phyloP scores from a whole-genome alignment of 2,113 vertebrate genomes.

The Entosphenus tridentatus region DNA sequence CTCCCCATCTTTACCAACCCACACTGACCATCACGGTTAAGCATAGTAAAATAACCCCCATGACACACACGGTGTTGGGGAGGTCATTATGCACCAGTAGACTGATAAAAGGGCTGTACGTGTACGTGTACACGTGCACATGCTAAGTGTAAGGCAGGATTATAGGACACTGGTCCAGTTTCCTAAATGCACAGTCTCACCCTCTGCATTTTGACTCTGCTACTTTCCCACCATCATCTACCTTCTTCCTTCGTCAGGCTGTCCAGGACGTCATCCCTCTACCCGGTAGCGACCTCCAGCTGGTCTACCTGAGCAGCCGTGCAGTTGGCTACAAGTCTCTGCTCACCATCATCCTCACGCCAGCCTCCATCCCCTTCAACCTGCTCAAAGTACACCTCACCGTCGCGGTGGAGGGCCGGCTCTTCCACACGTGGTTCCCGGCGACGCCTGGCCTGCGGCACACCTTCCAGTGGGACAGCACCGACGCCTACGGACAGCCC shows the following conservation, averaged over 20 bases:
- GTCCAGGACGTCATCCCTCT: constrained; percentile 63
- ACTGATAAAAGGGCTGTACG: too few relatives aligned
- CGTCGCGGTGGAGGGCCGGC: constrained; percentile 79
- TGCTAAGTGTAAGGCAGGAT: too few relatives aligned
- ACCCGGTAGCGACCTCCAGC: constrained; percentile 53
- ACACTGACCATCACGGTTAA: too few relatives aligned
- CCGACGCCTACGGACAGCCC: constrained; percentile 90
- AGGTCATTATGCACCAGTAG: too few relatives aligned
- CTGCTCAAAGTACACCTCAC: constrained; percentile 96
- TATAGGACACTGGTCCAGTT: too few relatives aligned
- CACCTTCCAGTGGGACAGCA: constrained; percentile 91
- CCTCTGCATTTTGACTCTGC: too few relatives aligned
- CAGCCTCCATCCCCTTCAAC: constrained; percentile 73
- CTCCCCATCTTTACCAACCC: too few relatives aligned
- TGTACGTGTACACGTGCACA: too few relatives aligned
- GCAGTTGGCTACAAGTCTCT: constrained; percentile 79
- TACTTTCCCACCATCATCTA: not conserved
- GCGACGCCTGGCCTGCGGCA: constrained; percentile 64
- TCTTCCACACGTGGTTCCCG: constrained; percentile 87
- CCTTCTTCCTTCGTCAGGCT: constrained; percentile 29
- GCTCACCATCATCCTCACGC: constrained; percentile 61
- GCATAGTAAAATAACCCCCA: too few relatives aligned
- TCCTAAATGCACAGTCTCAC: too few relatives aligned
- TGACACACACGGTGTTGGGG: too few relatives aligned
- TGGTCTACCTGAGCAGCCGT: constrained; percentile 76